phyloP scores from a whole-genome alignment of 2,113 vertebrate species.

The Clarias batrachus region DNA sequence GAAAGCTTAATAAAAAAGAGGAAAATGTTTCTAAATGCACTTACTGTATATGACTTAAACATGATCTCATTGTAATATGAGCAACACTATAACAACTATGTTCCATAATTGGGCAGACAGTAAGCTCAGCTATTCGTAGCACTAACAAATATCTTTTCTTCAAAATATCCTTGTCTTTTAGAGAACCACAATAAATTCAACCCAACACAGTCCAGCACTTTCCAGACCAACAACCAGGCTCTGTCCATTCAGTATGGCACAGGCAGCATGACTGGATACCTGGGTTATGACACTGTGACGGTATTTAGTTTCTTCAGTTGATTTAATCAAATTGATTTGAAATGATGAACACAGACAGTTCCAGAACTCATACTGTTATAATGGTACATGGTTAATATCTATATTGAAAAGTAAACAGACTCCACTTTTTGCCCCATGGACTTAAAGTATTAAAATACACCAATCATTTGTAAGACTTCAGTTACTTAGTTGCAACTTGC shows the following conservation, averaged over 20 bases:
- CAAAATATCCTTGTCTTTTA: constrained; percentile 40
- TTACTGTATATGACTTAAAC: not conserved
- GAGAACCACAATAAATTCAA: constrained; percentile 63
- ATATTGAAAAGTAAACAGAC: not conserved
- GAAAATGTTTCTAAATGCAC: not conserved
- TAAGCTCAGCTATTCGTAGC: not conserved
- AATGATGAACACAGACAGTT: not conserved
- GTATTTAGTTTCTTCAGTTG: constrained; percentile 37
- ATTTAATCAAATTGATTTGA: not conserved
- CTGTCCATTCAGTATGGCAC: constrained; percentile 67
- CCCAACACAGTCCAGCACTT: constrained; percentile 58
- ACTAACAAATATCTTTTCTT: constrained; percentile 16
- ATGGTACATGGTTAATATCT: not conserved
- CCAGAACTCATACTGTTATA: not conserved
- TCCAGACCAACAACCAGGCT: constrained; percentile 17
- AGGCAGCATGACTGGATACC: constrained; percentile 66
- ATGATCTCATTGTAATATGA: not conserved
- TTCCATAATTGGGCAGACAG: not conserved
- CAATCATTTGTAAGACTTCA: not conserved
- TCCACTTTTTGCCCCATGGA: not conserved
- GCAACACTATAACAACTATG: not conserved
- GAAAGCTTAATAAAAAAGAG: not conserved
- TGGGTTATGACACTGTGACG: constrained; percentile 61
- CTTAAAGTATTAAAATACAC: not conserved
- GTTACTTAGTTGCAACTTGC: not conserved